Evolutionary conservation across 2,797 vertebrate species (phyloP).

Genomic region (Catharus ustulatus): DNA sequence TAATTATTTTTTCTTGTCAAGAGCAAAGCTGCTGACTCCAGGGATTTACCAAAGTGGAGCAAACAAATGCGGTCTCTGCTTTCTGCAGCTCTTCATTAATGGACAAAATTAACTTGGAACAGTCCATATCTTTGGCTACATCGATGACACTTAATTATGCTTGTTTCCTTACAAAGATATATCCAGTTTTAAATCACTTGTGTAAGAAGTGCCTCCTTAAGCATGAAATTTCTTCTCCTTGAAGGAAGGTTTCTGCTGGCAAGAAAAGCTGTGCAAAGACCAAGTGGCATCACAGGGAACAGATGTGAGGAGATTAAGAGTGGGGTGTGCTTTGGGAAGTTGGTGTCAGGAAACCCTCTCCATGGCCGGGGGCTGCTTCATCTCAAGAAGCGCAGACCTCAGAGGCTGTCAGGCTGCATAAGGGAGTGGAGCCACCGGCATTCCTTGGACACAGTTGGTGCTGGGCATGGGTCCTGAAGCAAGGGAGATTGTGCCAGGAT

Average conservation of each 20-base stretch:
- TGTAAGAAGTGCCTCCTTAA: constrained; percentile 13
- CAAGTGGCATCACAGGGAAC: neutral
- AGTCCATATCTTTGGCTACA: constrained; percentile 58
- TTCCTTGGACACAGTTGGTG: neutral
- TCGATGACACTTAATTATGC: constrained; percentile 42
- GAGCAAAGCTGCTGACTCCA: constrained; percentile 67
- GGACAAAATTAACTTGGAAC: constrained; percentile 64
- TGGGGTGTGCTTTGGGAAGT: neutral
- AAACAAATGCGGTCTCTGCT: constrained; percentile 43
- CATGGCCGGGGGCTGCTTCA: neutral
- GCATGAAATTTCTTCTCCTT: neutral
- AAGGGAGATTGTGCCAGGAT: neutral
- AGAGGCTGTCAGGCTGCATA: neutral
- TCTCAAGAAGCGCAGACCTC: neutral
- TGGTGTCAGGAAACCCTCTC: neutral
- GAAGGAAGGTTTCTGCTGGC: neutral
- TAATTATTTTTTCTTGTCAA: constrained; percentile 75
- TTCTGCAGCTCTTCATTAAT: constrained; percentile 52
- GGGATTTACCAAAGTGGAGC: constrained; percentile 55
- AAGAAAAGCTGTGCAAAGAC: neutral
- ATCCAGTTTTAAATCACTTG: constrained; percentile 49
- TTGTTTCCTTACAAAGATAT: constrained; percentile 60
- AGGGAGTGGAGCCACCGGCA: neutral
- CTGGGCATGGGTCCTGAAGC: neutral
- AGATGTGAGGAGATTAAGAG: neutral